Evolutionary conservation across 2,888 invertebrate species (phyloP).

Genomic region (Acrobasis suavella): DNA sequence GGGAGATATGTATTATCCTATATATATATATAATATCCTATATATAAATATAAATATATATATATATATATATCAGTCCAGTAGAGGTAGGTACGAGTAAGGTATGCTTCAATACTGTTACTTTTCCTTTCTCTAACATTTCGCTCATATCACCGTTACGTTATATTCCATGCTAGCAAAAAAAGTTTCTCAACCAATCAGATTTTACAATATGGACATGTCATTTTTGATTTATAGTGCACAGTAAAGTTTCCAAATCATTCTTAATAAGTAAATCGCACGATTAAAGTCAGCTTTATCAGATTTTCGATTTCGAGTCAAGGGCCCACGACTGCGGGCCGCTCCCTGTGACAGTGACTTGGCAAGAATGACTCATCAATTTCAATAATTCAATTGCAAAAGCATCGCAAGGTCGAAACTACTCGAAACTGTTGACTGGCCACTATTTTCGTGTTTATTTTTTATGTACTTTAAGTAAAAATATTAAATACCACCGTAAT

Average conservation of each 20-base stretch:
- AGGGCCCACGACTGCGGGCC: conserved; percentile 5
- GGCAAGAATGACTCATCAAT: conserved; percentile 4
- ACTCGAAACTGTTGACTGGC: no score
- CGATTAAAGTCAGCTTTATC: background rate
- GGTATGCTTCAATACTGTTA: background rate
- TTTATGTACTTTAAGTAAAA: background rate
- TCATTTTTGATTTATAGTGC: background rate
- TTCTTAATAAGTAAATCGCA: background rate
- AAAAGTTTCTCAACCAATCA: background rate
- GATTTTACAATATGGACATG: background rate
- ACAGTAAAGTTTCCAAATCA: conserved; percentile 2
- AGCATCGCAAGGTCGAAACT: background rate
- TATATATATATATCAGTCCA: no score
- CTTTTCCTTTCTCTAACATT: background rate
- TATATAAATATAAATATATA: no score
- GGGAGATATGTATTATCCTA: no score
- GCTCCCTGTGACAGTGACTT: background rate
- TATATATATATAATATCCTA: no score
- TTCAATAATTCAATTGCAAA: background rate
- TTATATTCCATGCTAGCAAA: background rate
- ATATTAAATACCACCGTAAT: background rate
- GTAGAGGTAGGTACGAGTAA: no score
- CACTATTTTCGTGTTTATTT: background rate
- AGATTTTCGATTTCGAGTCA: conserved; percentile 6
- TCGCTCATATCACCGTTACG: background rate